Conservation (phyloP, 2,888 invertebrate genomes). For the Exephanes ischioxanthus region DNA sequence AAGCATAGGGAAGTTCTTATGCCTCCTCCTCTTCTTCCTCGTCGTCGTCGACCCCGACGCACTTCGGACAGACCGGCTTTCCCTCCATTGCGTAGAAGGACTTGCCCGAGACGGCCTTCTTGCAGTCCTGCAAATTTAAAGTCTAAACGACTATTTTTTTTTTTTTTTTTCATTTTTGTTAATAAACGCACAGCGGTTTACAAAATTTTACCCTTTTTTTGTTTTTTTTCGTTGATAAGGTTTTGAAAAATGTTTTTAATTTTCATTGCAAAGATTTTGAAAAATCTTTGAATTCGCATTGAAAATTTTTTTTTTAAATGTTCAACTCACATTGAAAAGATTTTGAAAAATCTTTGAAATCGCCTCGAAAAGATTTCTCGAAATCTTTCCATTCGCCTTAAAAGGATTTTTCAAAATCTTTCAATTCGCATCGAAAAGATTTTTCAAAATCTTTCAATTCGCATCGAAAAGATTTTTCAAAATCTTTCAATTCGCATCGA, state of each 20-base stretch:
- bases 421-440: too few relatives aligned
- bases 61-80: conserved; percentile 97
- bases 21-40: conserved; percentile 86
- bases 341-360: too few relatives aligned
- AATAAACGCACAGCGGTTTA: too few relatives aligned
- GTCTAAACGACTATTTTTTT: conserved; percentile 11
- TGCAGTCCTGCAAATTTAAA: conserved; percentile 92
- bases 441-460: too few relatives aligned
- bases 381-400: too few relatives aligned
- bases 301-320: neutral
- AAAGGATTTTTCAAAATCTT: neutral
- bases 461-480: too few relatives aligned
- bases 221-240: neutral
- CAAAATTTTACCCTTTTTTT: neutral
- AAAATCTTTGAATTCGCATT: neutral
- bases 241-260: too few relatives aligned
- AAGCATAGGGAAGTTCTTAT: conserved; percentile 44
- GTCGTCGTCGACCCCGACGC: conserved; percentile 96
- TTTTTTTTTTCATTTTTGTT: neutral
- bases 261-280: too few relatives aligned
- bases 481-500: too few relatives aligned
- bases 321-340: neutral
- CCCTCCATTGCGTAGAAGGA: conserved; percentile 99
- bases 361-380: too few relatives aligned
- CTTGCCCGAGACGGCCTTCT: conserved; percentile 96